These are phyloP conservation scores for Cerastoderma edule DNA, from an alignment of 2,888 invertebrate species.

Conservation along the genomic window DNA sequence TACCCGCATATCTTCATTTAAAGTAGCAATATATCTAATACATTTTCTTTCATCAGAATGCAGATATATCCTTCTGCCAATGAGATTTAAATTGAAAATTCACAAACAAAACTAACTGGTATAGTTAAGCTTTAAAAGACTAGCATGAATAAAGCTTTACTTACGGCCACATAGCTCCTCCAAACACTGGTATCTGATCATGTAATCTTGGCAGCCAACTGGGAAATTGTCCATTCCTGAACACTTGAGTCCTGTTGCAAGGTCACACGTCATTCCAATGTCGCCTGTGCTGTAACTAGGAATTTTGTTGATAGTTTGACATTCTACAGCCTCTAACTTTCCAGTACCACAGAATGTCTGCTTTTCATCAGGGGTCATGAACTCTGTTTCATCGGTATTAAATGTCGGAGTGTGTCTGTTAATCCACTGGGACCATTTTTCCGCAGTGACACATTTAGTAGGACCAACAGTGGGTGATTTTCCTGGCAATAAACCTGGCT, in stretches of 20 bases:
- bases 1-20: no score
- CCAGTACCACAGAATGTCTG: slow-evolving; percentile 72
- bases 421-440: slow-evolving; percentile 72
- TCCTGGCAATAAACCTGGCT: slow-evolving; percentile 32
- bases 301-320: slow-evolving; percentile 67
- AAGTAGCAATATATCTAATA: no score
- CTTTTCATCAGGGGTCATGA: slow-evolving; percentile 58
- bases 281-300: slow-evolving; percentile 73
- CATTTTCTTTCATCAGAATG: no score
- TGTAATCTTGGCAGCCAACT: slow-evolving; percentile 77
- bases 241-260: slow-evolving; percentile 90
- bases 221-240: slow-evolving; percentile 71
- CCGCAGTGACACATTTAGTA: slow-evolving; percentile 35
- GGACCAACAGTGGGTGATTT: slow-evolving; percentile 37
- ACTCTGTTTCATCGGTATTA: slow-evolving; percentile 69
- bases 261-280: slow-evolving; percentile 72
- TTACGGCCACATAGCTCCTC: slow-evolving; percentile 44
- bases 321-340: slow-evolving; percentile 76
- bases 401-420: slow-evolving; percentile 69
- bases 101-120: no score
- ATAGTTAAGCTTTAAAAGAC: no score
- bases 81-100: no score
- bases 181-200: slow-evolving; percentile 78
- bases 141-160: no score
- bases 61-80: no score